Conservation (phyloP, 2,888 invertebrate species). For the Crocallis elinguaria region DNA sequence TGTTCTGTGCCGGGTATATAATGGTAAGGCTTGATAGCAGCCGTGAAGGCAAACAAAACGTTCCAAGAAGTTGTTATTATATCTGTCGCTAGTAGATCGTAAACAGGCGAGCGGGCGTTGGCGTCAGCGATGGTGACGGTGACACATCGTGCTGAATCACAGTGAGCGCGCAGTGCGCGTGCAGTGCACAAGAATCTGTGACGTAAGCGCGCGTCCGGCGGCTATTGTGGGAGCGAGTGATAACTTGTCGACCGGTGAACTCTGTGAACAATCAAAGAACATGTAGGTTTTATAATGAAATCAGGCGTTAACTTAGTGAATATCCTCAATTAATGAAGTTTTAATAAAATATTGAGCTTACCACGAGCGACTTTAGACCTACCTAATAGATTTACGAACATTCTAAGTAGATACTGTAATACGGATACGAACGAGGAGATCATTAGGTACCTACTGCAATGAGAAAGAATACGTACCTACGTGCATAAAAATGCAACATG, state of each 20-base stretch:
- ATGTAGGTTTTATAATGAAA: not conserved
- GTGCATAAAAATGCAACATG: too few species aligned
- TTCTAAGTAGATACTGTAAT: too few species aligned
- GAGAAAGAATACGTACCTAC: too few species aligned
- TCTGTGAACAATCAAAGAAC: not conserved
- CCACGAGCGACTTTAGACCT: too few species aligned
- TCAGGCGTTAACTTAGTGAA: too few species aligned
- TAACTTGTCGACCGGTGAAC: conserved; percentile 6
- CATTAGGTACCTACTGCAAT: too few species aligned
- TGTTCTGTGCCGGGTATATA: too few species aligned
- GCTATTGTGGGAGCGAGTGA: conserved; percentile 46
- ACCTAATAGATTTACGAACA: too few species aligned
- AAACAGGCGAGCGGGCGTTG: conserved; percentile 46
- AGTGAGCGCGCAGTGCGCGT: conserved; percentile 55
- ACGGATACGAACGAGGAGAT: too few species aligned
- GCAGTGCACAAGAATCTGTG: conserved; percentile 71
- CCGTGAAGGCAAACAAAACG: conserved; percentile 41
- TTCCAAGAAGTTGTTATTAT: conserved; percentile 59
- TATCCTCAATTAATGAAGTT: too few species aligned
- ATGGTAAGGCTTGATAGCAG: conserved; percentile 29
- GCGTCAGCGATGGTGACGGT: conserved; percentile 59
- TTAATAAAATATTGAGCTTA: too few species aligned
- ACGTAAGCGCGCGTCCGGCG: conserved; percentile 76
- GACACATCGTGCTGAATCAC: conserved; percentile 81
- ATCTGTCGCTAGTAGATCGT: conserved; percentile 53